Evolutionary conservation across 2,888 invertebrate genomes (phyloP), one percentile per base, ranked within the genome.

Genomic region (Himalopsyche tibetana): DNA sequence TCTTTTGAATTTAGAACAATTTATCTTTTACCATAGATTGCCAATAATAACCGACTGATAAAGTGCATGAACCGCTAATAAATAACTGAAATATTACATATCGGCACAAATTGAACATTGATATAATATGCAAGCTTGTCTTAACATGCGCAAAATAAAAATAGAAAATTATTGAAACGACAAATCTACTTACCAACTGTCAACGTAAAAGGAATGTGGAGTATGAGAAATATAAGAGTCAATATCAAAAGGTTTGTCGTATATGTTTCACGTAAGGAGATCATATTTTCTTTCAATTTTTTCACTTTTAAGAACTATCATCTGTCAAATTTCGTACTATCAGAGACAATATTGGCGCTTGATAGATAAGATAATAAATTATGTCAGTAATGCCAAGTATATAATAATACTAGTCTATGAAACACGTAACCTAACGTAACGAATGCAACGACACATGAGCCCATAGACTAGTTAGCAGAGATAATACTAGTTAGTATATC

Each of bases 161-260:
- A 63, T 28, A 51, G 51, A 51, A 63, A 63, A 63, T 63, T 63
- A 63, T 63, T 63, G 19, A 63, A n/a, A 63, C n/a, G 63, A 28
- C 3, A 63, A 63, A 28, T n/a, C 28, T 9, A 63, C 63, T 63
- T 11, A 63, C 63, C 63, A 28, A 6, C 63, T 28, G 63, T 63
- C 28, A 63, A 19, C 4, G 63, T 63, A 15, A 28, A 19, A 63
- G 63, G 63, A 9, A 63, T 63, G 9, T 63, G 63, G 28, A 8
- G 5, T 19, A n/a, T 19, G 63, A 63, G n/a, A 28, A 63, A 19
- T 8, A 63, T n/a, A 19, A 63, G 19, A 63, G 11, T 19, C 28
- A 19, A 63, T 28, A 63, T n/a, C 9, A 63, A 28, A 19, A 28
- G 28, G n/a, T 63, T 63, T 12, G 9, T 63, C 28, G n/a, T 63